A percentile compares a stretch with the other conserved stretches of the same genome.
phyloP scores from a whole-genome alignment of 1,140 invertebrate genomes.

The Leguminivora glycinivorella region DNA sequence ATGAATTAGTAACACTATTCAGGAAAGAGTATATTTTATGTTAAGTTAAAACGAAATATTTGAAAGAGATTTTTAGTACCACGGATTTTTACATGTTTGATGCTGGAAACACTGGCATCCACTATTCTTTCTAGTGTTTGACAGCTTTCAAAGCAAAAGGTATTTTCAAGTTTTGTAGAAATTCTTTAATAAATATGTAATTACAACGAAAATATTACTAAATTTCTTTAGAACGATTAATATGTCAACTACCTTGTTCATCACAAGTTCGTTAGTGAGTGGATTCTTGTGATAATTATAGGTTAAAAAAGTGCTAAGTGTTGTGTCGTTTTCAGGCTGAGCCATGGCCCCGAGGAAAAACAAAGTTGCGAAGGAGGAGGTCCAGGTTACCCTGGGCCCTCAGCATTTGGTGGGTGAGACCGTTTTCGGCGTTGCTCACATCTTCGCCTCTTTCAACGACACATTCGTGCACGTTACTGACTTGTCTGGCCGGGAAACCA shows the following conservation, averaged over 20 bases:
- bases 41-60: neutral
- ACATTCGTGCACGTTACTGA: slow-evolving; percentile 99
- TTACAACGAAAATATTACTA: slow-evolving; percentile 25
- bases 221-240: slow-evolving; percentile 21
- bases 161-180: slow-evolving; percentile 52
- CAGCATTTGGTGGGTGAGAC: slow-evolving; percentile 98
- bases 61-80: neutral
- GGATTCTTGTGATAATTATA: slow-evolving; percentile 67
- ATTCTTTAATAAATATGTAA: slow-evolving; percentile 27
- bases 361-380: slow-evolving; percentile 97
- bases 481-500: slow-evolving; percentile 99
- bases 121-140: slow-evolving; percentile 68
- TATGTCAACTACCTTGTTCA: slow-evolving; percentile 25
- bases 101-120: slow-evolving; percentile 29
- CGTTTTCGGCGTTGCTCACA: slow-evolving; percentile 99
- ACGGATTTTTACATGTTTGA: neutral
- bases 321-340: slow-evolving; percentile 72
- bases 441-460: slow-evolving; percentile 99
- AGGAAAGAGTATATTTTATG: neutral
- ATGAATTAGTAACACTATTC: neutral
- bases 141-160: slow-evolving; percentile 74
- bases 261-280: slow-evolving; percentile 35
- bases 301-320: slow-evolving; percentile 65
- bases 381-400: slow-evolving; percentile 97
- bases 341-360: slow-evolving; percentile 98